phyloP scores from a whole-genome alignment of 2,113 vertebrate species.

The Chloebia gouldiae region DNA sequence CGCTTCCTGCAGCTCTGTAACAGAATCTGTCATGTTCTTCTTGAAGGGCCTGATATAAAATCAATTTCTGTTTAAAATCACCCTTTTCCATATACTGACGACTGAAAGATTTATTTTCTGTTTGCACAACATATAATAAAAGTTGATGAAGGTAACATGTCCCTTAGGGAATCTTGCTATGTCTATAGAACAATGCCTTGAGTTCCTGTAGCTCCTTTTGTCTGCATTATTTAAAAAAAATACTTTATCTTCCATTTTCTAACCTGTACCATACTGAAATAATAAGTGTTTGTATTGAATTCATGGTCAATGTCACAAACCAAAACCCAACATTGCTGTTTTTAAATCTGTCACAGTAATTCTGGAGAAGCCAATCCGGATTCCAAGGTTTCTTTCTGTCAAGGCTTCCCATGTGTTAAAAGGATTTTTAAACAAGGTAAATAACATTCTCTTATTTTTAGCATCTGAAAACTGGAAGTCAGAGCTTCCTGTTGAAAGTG shows the following conservation, averaged over 20 bases:
- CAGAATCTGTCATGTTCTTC: neutral
- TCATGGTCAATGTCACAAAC: neutral
- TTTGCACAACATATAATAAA: neutral
- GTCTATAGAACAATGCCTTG: neutral
- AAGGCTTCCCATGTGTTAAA: constrained; percentile 98
- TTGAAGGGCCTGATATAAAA: neutral
- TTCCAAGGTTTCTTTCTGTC: constrained; percentile 96
- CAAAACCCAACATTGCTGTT: neutral
- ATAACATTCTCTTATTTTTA: constrained; percentile 52
- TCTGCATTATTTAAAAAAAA: neutral
- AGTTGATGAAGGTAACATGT: neutral
- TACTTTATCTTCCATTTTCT: neutral
- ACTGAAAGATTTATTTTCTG: neutral
- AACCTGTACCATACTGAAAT: neutral
- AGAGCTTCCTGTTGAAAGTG: constrained; percentile 44
- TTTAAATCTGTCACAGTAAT: constrained; percentile 81
- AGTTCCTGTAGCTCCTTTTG: neutral
- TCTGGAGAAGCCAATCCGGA: constrained; percentile 98
- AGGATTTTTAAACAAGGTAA: constrained; percentile 99
- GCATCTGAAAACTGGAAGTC: constrained; percentile 37
- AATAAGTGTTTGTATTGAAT: neutral
- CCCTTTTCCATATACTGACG: neutral
- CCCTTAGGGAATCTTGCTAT: neutral
- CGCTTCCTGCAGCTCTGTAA: neutral
- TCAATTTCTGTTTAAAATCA: neutral